Percentiles rank a stretch among this genome's conserved stretches.
phyloP scores from a whole-genome alignment of 2,888 invertebrate genomes.

The Oscheius sp. region DNA sequence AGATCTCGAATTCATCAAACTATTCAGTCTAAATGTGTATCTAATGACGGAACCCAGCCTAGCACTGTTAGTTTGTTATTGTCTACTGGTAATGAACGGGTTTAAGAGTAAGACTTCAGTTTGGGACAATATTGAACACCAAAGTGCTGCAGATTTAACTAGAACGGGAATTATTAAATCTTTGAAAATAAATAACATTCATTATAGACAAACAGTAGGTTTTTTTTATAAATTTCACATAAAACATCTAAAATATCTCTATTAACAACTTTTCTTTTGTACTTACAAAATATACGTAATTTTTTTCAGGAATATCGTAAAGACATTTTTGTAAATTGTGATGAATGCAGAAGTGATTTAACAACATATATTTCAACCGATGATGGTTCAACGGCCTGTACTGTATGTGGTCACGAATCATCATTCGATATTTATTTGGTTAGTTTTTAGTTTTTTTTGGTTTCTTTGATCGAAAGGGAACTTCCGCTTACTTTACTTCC shows the following conservation, averaged over 20 bases:
- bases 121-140: no score
- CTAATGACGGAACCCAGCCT: no score
- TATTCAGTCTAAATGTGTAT: no score
- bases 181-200: not conserved
- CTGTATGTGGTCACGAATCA: slow-evolving; percentile 7
- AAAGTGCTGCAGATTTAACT: no score
- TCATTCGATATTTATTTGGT: slow-evolving; percentile 20
- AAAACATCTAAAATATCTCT: not conserved
- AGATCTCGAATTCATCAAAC: no score
- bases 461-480: not conserved
- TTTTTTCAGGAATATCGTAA: slow-evolving; percentile 17
- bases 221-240: not conserved
- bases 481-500: not conserved
- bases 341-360: not conserved
- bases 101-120: no score
- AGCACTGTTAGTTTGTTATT: no score
- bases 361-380: slow-evolving; percentile 10
- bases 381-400: slow-evolving; percentile 19
- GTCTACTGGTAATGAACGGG: no score
- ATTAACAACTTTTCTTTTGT: no score
- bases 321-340: slow-evolving; percentile 14
- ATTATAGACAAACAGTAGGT: not conserved
- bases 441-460: not conserved
- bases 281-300: not conserved
- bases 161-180: not conserved